Evolutionary conservation across 2,113 vertebrate genomes (phyloP), one percentile per base, ranked within the genome.

Genomic region (Emydura subglobosa): DNA sequence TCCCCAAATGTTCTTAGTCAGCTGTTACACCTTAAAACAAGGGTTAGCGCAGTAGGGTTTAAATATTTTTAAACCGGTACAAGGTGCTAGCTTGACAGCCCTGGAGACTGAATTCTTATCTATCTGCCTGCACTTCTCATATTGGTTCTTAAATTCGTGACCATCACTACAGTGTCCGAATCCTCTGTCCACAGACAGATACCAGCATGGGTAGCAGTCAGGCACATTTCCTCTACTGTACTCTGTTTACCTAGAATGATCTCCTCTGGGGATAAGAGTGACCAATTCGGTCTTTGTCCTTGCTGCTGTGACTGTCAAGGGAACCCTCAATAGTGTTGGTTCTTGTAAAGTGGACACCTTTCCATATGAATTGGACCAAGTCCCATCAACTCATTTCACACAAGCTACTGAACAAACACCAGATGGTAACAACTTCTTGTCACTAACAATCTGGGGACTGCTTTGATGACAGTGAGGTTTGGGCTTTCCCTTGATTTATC

Each of bases 41-140:
- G 82, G 12, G 22, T 24, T 22, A 95, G 87, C 68, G 31, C 2
- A 65, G 31, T n/a, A n/a, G 31, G 61, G 61, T n/a, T 34, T 65
- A 65, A n/a, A 65, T n/a, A 65, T 34, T 65, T 44, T 83, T 19
- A 17, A 88, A 34, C 1, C 0, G 0, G 17, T 0, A 0, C 24
- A 61, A 90, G 4, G 10, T 51, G 24, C 8, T 59, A 39, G 7
- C 7, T 17, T 85, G 54, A 50, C 76, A 11, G 50, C 31, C 51
- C 27, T 10, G 74, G 27, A 34, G 79, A 11, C 31, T n/a, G 79
- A 34, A 80, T 31, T 24, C 29, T 80, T 80, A 21, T 72, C 68
- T 39, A 72, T 72, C 19, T n/a, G n/a, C 21, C 68, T 72, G n/a
- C 68, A 21, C 21, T 5, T 72, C 68, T 72, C 17, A 72, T 51